Evolutionary conservation across 2,888 invertebrate species (phyloP).

Genomic region (Eupithecia subfuscata): DNA sequence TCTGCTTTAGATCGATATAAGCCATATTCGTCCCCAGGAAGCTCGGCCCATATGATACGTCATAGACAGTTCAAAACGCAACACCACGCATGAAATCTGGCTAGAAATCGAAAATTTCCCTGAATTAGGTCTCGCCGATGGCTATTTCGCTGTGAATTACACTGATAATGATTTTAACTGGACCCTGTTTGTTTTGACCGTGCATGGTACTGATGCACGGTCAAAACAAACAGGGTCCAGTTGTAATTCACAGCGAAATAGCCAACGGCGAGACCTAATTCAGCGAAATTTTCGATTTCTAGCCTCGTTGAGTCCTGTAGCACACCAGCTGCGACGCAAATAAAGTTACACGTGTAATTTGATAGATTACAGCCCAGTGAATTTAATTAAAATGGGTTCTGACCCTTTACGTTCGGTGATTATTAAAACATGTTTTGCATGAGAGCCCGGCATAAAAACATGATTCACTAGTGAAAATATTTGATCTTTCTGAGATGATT

Average conservation of each 20-base stretch:
- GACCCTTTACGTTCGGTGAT: slow-evolving; percentile 1
- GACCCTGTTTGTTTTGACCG: no score
- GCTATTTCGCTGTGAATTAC: no score
- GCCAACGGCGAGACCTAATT: slow-evolving; percentile 26
- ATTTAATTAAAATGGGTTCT: slow-evolving; percentile 13
- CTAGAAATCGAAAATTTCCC: no score
- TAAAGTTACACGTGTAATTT: slow-evolving; percentile 17
- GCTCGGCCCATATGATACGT: not conserved
- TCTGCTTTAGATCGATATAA: no score
- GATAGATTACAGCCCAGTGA: slow-evolving; percentile 13
- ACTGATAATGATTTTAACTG: no score
- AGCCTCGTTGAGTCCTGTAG: slow-evolving; percentile 40
- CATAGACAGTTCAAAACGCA: not conserved
- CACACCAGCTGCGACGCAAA: slow-evolving; percentile 35
- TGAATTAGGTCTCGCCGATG: no score
- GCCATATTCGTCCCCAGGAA: no score
- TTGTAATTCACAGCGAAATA: slow-evolving; percentile 16
- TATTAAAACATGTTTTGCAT: slow-evolving; percentile 3
- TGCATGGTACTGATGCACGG: no score
- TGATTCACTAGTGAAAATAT: not conserved
- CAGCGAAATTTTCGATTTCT: slow-evolving; percentile 42
- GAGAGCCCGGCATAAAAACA: not conserved
- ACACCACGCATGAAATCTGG: no score
- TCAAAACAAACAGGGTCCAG: not conserved
- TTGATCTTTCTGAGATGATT: not conserved